Conservation (phyloP, 1,140 invertebrate genomes). For the Pararge aegeria region DNA sequence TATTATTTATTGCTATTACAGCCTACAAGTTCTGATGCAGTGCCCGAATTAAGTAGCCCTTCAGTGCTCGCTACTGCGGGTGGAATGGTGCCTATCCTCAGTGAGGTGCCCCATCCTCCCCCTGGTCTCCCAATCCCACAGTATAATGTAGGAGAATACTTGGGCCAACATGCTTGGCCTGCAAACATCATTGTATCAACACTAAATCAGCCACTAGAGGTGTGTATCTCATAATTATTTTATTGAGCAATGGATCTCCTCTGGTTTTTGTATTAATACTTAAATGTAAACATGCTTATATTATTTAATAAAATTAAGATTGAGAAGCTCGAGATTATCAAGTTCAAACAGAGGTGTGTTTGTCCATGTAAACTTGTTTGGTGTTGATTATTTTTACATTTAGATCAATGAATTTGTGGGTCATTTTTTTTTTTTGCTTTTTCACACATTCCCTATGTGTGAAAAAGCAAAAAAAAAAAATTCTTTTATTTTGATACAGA, state of each 20-base stretch:
- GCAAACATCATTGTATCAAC: conserved; percentile 67
- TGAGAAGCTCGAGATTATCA: too few relatives aligned
- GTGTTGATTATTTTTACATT: too few relatives aligned
- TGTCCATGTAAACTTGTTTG: too few relatives aligned
- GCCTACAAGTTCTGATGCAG: conserved; percentile 60
- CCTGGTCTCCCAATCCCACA: conserved; percentile 65
- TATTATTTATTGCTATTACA: conserved; percentile 41
- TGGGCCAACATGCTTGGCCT: conserved; percentile 68
- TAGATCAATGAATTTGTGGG: too few relatives aligned
- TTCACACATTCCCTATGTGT: too few relatives aligned
- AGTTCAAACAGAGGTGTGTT: too few relatives aligned
- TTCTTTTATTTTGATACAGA: too few relatives aligned
- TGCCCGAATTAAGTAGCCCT: conserved; percentile 59
- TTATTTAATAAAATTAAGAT: too few relatives aligned
- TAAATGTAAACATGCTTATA: too few relatives aligned
- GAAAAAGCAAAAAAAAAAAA: too few relatives aligned
- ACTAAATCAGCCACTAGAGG: conserved; percentile 71
- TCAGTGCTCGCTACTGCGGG: conserved; percentile 55
- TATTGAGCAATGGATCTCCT: background rate
- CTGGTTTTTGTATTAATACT: too few relatives aligned
- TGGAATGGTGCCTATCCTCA: conserved; percentile 55
- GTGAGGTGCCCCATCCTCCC: conserved; percentile 63
- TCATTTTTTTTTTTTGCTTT: too few relatives aligned
- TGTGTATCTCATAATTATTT: background rate
- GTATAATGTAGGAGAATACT: conserved; percentile 68